A percentile compares a stretch with the other conserved stretches of the same genome.
Conservation (phyloP, 2,888 invertebrate species). For the Pomacea canaliculata region DNA sequence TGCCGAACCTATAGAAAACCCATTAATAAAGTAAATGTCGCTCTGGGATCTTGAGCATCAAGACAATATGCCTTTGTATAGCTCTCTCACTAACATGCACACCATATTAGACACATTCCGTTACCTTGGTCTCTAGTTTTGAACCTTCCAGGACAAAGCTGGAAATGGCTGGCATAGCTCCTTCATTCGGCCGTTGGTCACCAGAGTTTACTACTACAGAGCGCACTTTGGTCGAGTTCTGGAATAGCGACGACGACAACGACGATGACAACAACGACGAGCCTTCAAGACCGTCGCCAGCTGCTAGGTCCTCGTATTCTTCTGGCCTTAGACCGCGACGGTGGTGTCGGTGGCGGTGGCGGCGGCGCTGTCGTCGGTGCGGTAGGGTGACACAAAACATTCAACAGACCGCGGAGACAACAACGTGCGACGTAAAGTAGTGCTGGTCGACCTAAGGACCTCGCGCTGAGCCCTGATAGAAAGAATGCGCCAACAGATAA, state of each 20-base stretch:
- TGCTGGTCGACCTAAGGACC: neutral
- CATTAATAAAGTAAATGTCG: too few species aligned
- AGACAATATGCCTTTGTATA: too few species aligned
- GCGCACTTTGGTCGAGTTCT: neutral
- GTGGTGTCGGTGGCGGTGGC: too few species aligned
- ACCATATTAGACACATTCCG: neutral
- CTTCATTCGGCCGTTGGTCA: neutral
- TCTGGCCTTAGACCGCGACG: too few species aligned
- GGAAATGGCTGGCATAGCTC: conserved; percentile 20
- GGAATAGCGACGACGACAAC: neutral
- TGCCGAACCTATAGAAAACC: too few species aligned
- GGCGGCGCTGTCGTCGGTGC: too few species aligned
- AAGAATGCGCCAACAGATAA: neutral
- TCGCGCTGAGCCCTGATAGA: neutral
- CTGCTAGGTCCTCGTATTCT: too few species aligned
- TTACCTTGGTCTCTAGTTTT: conserved; percentile 8
- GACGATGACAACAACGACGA: neutral
- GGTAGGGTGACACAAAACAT: too few species aligned
- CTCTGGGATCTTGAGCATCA: too few species aligned
- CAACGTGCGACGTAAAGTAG: neutral
- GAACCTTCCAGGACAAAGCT: conserved; percentile 22
- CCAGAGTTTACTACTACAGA: neutral
- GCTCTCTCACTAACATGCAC: too few species aligned
- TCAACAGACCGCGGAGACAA: neutral
- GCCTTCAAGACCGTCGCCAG: neutral